Percentiles rank a stretch among this genome's conserved stretches.
phyloP scores from a whole-genome alignment of 2,888 invertebrate species.

The Dicyrtoma fusca region DNA sequence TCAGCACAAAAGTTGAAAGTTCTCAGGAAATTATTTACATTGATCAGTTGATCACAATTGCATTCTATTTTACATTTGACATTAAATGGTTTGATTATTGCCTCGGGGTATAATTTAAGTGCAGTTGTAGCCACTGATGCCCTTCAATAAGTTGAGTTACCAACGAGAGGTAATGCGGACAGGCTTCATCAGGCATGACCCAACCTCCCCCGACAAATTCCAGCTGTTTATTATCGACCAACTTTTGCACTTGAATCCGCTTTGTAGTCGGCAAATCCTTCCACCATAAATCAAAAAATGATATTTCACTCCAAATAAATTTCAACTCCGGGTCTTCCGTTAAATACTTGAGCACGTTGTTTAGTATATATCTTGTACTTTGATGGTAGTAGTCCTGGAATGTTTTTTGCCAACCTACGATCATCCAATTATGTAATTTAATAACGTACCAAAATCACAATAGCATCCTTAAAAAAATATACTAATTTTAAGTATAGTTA shows the following conservation, averaged over 20 bases:
- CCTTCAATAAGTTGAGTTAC: slow-evolving; percentile 91
- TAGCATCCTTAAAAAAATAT: too few relatives aligned
- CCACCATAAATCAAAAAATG: slow-evolving; percentile 94
- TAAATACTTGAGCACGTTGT: slow-evolving; percentile 85
- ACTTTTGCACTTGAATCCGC: slow-evolving; percentile 67
- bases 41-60: not conserved
- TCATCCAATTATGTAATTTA: too few relatives aligned
- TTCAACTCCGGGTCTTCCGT: slow-evolving; percentile 75
- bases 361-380: slow-evolving; percentile 87
- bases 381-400: slow-evolving; percentile 89
- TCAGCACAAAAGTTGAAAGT: too few relatives aligned
- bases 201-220: slow-evolving; percentile 98
- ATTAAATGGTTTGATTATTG: slow-evolving; percentile 59
- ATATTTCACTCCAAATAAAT: slow-evolving; percentile 98
- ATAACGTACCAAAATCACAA: too few relatives aligned
- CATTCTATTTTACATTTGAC: too few relatives aligned
- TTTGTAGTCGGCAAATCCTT: slow-evolving; percentile 69
- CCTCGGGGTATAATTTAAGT: slow-evolving; percentile 77
- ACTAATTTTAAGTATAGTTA: too few relatives aligned
- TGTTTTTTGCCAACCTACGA: slow-evolving; percentile 92
- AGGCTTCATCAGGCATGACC: slow-evolving; percentile 99
- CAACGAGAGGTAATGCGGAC: slow-evolving; percentile 88
- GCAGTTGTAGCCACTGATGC: slow-evolving; percentile 86
- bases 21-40: too few relatives aligned
- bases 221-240: slow-evolving; percentile 80